Conservation (phyloP, 2,888 invertebrate genomes). For the Drosophila infuscata region DNA sequence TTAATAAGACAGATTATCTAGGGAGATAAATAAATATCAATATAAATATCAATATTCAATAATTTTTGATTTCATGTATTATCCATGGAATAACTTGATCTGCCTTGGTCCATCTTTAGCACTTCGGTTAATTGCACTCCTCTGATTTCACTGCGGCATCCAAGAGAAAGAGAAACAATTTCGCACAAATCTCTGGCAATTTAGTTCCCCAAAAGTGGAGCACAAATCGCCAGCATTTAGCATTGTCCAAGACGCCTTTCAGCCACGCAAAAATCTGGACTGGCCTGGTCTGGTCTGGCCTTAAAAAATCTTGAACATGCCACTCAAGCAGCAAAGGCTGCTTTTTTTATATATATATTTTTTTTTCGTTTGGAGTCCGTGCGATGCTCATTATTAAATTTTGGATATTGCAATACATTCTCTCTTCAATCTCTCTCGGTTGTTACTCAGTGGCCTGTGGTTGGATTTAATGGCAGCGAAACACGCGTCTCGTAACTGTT, state of each 20-base stretch:
- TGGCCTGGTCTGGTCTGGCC: conserved; percentile 13
- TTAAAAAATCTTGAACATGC: conserved; percentile 50
- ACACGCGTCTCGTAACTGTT: conserved; percentile 77
- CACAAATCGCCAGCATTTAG: conserved; percentile 61
- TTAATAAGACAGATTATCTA: neutral
- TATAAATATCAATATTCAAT: neutral
- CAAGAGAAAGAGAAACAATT: conserved; percentile 16
- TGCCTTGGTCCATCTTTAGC: neutral
- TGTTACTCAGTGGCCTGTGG: conserved; percentile 12
- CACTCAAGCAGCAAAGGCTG: conserved; percentile 31
- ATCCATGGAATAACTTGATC: neutral
- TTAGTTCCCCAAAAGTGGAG: conserved; percentile 56
- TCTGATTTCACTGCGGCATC: conserved; percentile 45
- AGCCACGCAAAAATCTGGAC: conserved; percentile 20
- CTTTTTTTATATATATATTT: neutral
- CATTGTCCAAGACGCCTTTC: conserved; percentile 63
- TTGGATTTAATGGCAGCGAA: conserved; percentile 67
- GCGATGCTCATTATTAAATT: conserved; percentile 67
- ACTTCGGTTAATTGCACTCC: conserved; percentile 6
- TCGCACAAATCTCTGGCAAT: conserved; percentile 49
- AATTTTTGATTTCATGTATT: neutral
- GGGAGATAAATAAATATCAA: neutral
- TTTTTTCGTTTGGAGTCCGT: conserved; percentile 3
- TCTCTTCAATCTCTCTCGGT: conserved; percentile 3
- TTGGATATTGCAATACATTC: conserved; percentile 49